Conservation (phyloP, 2,113 vertebrate genomes). For the Chionomys nivalis region DNA sequence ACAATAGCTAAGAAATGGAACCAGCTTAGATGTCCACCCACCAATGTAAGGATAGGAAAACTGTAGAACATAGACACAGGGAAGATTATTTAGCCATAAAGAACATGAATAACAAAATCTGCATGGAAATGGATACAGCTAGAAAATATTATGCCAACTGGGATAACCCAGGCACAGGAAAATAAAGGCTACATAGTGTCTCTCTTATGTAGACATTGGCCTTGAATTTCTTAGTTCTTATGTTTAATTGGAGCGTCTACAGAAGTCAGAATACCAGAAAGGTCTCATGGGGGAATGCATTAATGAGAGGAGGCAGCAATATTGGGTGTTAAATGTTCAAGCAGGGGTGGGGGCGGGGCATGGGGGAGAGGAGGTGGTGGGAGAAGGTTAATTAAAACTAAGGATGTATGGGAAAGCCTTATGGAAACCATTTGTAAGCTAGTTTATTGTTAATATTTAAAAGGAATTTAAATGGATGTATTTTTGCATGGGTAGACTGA, state of each 20-base stretch:
- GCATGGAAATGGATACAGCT: not conserved
- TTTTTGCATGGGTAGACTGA: not conserved
- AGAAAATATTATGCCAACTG: not conserved
- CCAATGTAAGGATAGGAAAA: not conserved
- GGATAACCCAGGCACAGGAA: not conserved
- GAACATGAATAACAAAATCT: not conserved
- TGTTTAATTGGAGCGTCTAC: not conserved
- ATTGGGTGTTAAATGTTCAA: not conserved
- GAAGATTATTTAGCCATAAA: not conserved
- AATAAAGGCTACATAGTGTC: not conserved
- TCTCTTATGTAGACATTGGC: not conserved
- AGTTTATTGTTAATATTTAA: not conserved
- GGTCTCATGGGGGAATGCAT: not conserved
- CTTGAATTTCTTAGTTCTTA: not conserved
- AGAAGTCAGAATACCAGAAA: not conserved
- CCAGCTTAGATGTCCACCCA: not conserved
- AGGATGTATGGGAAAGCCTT: not conserved
- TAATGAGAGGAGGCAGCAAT: not conserved
- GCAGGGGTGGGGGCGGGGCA: not conserved
- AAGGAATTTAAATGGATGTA: not conserved
- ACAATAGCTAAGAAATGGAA: not conserved
- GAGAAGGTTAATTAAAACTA: not conserved
- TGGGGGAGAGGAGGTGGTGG: not conserved
- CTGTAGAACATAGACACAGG: too few species aligned
- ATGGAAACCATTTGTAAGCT: not conserved